Base-by-base conservation (phyloP, 2,113 vertebrate species). In the Arenaria interpres region DNA sequence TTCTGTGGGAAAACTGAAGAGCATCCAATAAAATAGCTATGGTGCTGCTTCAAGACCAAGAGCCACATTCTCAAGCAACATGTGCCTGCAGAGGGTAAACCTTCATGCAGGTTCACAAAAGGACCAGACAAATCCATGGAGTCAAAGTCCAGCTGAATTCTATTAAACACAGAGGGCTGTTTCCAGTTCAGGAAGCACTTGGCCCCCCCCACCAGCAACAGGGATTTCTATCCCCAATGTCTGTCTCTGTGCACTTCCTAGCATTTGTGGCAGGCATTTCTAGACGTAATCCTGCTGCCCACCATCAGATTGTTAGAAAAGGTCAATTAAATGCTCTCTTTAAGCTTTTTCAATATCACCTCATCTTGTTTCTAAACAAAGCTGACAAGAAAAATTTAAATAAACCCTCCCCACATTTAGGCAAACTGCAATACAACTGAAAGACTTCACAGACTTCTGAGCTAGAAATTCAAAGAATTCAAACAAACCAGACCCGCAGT, bases 201-300 rank as follows among this genome's bases (percentile, higher is more conserved):
- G 48, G 56, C 56, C 51, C 77, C 77, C 50, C 63, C n/a, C 50
- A 33, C 12, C 77, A 87, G 46, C 6, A 51, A 7, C 53, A 76
- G 24, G 1, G 1, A 17, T 53, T 53, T 67, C 45, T 16, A 32
- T 20, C 51, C 68, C 50, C 22, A 66, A 39, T 7, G 24, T 6
- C 62, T 23, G 1, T 33, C 20, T 53, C 24, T 12, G 2, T 5
- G 21, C 1, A 4, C 51, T 59, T 0, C 0, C 51, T 25, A 32
- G 39, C 4, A 18, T 24, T 9, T 48, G n/a, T 23, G 41, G 41
- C 37, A 37, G 64, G 39, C 37, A 21, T 13, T 71, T 66, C 28
- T 17, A 33, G 53, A 19, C 20, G 13, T 9, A 57, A 37, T 8
- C 10, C 35, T 22, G n/a, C 15, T 4, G 20, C n/a, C 28, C 59